Evolutionary conservation across 2,113 vertebrate species (phyloP), one percentile per base, ranked within the genome.

Genomic region (Procavia capensis): DNA sequence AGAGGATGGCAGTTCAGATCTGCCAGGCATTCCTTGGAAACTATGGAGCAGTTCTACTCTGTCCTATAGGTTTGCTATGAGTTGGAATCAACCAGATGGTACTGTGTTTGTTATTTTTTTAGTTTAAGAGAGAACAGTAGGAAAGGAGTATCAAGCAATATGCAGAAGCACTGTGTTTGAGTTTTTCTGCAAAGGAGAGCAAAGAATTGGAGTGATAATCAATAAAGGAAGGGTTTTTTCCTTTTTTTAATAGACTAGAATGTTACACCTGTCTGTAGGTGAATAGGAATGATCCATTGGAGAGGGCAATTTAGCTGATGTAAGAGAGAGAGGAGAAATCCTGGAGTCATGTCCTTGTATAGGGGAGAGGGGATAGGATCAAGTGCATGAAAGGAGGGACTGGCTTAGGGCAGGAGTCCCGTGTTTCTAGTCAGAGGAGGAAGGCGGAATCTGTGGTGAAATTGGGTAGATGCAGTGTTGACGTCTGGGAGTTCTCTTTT

Each of bases 101-200:
- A n/a, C n/a, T n/a, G n/a, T n/a, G n/a, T n/a, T n/a, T n/a, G n/a
- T n/a, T n/a, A n/a, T n/a, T n/a, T n/a, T n/a, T n/a, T n/a, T n/a
- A n/a, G 34, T 70, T 93, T 66, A 57, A 85, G 61, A 85, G 34
- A 80, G 27, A 91, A 34, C 25, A 13, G 50, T 54, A 47, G 57
- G 61, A 86, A 36, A 93, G n/a, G 92, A 85, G 50, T 36, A 75
- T n/a, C 47, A 87, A 82, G 34, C 63, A 29, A 4, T 16, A 68
- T n/a, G 31, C 14, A 17, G 16, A 68, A 16, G n/a, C 19, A 76
- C 13, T 34, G 45, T 54, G 80, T 91, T 79, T 64, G 22, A 86
- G 36, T 91, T 95, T 96, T 94, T 93, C 82, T 88, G 68, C 50
- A 88, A 66, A 82, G 64, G 79, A 79, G 25, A 93, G 74, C 61